Conservation (phyloP, 2,888 invertebrate species). For the Neoascia interrupta region DNA sequence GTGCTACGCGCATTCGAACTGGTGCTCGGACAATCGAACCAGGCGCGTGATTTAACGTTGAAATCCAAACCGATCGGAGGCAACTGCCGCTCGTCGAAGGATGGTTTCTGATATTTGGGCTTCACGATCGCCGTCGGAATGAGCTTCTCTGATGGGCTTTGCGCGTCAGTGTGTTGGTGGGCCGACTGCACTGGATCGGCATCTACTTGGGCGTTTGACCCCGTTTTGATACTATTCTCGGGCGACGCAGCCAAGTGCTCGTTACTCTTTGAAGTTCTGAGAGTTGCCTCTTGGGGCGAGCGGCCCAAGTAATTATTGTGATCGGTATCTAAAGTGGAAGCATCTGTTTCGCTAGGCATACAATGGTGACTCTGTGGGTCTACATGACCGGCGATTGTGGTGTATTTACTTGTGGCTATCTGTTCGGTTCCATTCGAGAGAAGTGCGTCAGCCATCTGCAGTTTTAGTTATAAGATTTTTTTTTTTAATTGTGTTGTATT, state of each 20-base stretch:
- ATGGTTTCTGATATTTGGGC: slow-evolving; percentile 76
- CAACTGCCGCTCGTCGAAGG: slow-evolving; percentile 77
- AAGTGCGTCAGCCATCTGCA: slow-evolving; percentile 72
- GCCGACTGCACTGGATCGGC: background rate
- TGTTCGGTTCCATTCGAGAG: slow-evolving; percentile 73
- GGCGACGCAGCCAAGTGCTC: slow-evolving; percentile 3
- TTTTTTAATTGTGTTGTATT: slow-evolving; percentile 13
- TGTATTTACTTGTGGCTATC: slow-evolving; percentile 61
- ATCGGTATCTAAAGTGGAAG: slow-evolving; percentile 39
- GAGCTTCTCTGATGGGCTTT: slow-evolving; percentile 45
- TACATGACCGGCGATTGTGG: slow-evolving; percentile 15
- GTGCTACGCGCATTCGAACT: slow-evolving; percentile 33
- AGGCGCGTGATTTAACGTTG: slow-evolving; percentile 54
- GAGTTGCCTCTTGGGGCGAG: background rate
- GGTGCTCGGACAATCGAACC: slow-evolving; percentile 59
- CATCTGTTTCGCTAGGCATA: slow-evolving; percentile 34
- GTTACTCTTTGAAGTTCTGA: slow-evolving; percentile 9
- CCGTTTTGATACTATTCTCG: slow-evolving; percentile 41
- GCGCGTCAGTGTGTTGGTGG: background rate
- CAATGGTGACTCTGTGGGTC: slow-evolving; percentile 37
- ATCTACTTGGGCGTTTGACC: slow-evolving; percentile 9
- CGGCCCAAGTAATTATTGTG: slow-evolving; percentile 18
- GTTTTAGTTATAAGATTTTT: slow-evolving; percentile 46
- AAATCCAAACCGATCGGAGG: slow-evolving; percentile 76
- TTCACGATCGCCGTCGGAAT: slow-evolving; percentile 73